Base-by-base conservation (phyloP, 2,888 invertebrate genomes). In the Limnephilus rhombicus region DNA sequence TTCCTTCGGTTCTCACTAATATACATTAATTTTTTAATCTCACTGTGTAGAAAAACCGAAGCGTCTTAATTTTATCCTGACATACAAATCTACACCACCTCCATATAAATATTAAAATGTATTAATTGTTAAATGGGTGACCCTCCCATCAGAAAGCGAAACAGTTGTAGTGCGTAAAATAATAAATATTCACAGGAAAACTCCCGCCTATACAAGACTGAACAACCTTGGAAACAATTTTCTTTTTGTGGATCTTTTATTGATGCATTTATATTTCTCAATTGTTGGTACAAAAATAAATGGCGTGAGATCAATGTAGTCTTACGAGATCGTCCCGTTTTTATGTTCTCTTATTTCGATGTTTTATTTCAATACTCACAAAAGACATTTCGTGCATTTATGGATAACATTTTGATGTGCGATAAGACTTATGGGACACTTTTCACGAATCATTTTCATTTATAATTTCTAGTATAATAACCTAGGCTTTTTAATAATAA, bases 221-320 rank as follows among this genome's bases (percentile, higher is more conserved):
- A 90, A 45, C 53, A 82, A 90, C 81, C 85, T 37, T n/a, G 53
- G 34, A 90, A 37, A 90, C 49, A 31, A 90, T 80, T 34, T 80
- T 80, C 80, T 37, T 34, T 88, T 89, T 9, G 24, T 24, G 68
- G 29, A 49, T 80, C 68, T 89, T 89, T 89, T 81, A 89, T 89
- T 81, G 80, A 80, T 80, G 80, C 80, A 68, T 87, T 24, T 87
- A 87, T 68, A 68, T 29, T 87, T 87, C 12, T 83, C 68, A 24
- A 68, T 53, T 87, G 34, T 87, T 53, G 87, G 7, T 87, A 53
- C 68, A 87, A 31, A 87, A 87, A 87, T 87, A 83, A 83, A 87
- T 53, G 53, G 31, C 15, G 13, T 53, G 13, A 87, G 87, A 87
- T 87, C 49, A 87, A 87, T 49, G 31, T n/a, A 86, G 86, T 49